Conservation (phyloP, 2,797 vertebrate genomes). For the Carcharodon carcharias region DNA sequence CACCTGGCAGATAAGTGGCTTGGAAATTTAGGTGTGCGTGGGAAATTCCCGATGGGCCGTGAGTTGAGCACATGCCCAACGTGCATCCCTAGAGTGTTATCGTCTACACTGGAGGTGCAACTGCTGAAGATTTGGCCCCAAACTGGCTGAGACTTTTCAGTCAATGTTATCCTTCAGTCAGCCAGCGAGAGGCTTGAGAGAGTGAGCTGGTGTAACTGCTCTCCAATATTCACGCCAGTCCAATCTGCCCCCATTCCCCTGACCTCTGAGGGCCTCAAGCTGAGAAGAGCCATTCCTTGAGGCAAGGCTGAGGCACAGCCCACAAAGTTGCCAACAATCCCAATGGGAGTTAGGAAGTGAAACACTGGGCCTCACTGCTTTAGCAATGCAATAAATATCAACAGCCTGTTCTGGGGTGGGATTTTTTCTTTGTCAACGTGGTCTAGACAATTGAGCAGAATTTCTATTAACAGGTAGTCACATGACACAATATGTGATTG, state of each 20-base stretch:
- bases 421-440: too few species aligned
- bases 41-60: not conserved
- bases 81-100: not conserved
- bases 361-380: not conserved
- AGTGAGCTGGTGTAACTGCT: not conserved
- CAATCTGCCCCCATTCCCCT: not conserved
- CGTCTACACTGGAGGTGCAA: too few species aligned
- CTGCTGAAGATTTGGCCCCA: not conserved
- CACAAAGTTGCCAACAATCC: not conserved
- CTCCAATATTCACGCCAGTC: too few species aligned
- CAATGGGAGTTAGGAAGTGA: not conserved
- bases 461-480: not conserved
- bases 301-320: not conserved
- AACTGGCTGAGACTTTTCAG: not conserved
- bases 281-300: not conserved
- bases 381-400: not conserved
- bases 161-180: not conserved
- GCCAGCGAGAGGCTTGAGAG: too few species aligned
- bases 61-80: not conserved
- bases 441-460: not conserved
- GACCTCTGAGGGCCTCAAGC: not conserved
- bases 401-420: not conserved
- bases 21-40: not conserved
- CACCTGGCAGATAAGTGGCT: not conserved
- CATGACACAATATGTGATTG: not conserved